Conservation (phyloP, 2,113 vertebrate genomes). For the Semnornis frantzii region DNA sequence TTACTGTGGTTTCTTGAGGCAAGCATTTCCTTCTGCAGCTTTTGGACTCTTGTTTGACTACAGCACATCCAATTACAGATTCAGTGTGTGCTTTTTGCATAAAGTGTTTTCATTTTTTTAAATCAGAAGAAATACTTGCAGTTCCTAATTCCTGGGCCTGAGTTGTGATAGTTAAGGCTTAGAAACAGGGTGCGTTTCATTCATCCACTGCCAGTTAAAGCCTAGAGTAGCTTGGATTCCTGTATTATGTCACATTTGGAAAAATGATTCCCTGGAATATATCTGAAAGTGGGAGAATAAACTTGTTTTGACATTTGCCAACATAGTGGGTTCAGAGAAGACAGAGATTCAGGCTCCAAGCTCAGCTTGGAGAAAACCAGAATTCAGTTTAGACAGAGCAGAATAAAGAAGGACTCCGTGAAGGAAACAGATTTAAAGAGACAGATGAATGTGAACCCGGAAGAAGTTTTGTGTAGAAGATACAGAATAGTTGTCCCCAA, state of each 20-base stretch:
- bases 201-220: neutral
- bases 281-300: neutral
- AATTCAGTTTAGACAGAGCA: neutral
- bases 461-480: neutral
- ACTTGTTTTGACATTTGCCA: neutral
- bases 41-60: neutral
- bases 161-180: neutral
- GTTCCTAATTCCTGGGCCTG: neutral
- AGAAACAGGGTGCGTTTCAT: neutral
- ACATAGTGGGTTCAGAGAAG: neutral
- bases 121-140: neutral
- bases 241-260: neutral
- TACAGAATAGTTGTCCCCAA: neutral
- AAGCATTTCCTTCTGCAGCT: constrained; percentile 6
- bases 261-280: neutral
- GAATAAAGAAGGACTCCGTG: neutral
- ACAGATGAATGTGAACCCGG: neutral
- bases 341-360: neutral
- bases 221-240: neutral
- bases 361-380: neutral
- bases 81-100: neutral
- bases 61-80: neutral
- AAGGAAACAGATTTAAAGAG: neutral
- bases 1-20: neutral
- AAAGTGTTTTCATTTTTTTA: neutral